Evolutionary conservation across 2,888 invertebrate genomes (phyloP).

Genomic region (Drosophila pseudotakahashii): DNA sequence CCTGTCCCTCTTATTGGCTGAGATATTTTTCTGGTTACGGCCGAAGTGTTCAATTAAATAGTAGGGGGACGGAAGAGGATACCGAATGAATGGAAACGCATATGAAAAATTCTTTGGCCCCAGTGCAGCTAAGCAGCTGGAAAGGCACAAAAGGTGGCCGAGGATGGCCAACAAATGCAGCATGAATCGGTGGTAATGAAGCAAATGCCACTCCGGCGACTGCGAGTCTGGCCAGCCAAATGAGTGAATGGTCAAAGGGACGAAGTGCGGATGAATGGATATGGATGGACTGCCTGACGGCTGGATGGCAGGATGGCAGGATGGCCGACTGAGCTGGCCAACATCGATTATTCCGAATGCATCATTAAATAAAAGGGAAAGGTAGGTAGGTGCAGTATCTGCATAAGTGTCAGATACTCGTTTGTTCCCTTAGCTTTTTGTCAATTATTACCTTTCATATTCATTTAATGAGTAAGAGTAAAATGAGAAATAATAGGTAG

Average conservation of each 20-base stretch:
- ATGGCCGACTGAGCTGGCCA: slow-evolving; percentile 17
- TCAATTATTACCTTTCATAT: no score
- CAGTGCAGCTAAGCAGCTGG: slow-evolving; percentile 6
- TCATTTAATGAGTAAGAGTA: not conserved
- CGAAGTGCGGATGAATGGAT: slow-evolving; percentile 11
- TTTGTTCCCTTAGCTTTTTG: not conserved
- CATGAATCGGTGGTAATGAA: slow-evolving; percentile 42
- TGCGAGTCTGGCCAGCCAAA: not conserved
- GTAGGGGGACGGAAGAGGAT: not conserved
- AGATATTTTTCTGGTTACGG: no score
- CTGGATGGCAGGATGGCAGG: slow-evolving; percentile 13
- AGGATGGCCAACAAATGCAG: slow-evolving; percentile 11
- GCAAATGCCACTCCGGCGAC: slow-evolving; percentile 31
- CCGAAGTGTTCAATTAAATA: no score
- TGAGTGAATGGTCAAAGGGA: slow-evolving; percentile 17
- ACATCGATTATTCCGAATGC: slow-evolving; percentile 41
- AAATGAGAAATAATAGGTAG: not conserved
- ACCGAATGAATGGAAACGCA: not conserved
- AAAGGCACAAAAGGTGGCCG: not conserved
- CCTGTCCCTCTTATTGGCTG: no score
- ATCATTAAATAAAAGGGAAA: not conserved
- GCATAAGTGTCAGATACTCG: not conserved
- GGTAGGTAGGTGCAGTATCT: not conserved
- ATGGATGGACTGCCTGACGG: slow-evolving; percentile 2
- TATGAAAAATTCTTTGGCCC: not conserved